Base-by-base conservation (phyloP, 2,888 invertebrate genomes). In the Danaus chrysippus region DNA sequence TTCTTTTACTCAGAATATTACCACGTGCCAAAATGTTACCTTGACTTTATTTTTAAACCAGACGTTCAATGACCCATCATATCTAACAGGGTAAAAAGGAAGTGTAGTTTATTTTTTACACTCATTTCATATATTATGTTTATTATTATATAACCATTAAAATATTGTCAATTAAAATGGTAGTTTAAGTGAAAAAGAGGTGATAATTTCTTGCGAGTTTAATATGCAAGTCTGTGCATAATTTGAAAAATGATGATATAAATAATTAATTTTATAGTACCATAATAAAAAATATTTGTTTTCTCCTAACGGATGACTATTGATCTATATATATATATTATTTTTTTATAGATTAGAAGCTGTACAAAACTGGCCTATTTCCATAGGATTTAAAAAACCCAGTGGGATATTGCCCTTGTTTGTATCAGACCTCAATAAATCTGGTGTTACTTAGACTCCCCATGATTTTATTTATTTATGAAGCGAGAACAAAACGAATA, bases 401-500 rank as follows among this genome's bases (percentile, higher is more conserved):
- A 83, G 83, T 82, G 79, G 79, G 84, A 78, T 73, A 73, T 76
- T 82, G 81, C 77, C 77, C 83, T 80, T 81, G 75, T 84, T 87
- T 80, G 74, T 78, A 76, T 77, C 77, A 75, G 79, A 77, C 80
- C 79, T 74, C 79, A 73, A 88, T 89, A 88, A 88, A 88, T 89
- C 72, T 72, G 73, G 71, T 69, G 74, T 73, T 79, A 76, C 82
- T 80, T 80, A 76, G 68, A 77, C 83, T 77, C 86, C 79, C 76
- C 84, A 77, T 80, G 82, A 76, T 79, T 76, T 76, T 71, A 73
- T 63, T 73, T 76, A 87, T 87, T 87, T 86, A 87, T 83, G 78
- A 76, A 73, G 75, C 76, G 74, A 79, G 76, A 80, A 80, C 73
- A 68, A 73, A 34, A 69, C 71, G 70, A 76, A 77, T n/a, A 73